A percentile compares a stretch with the other conserved stretches of the same genome.
Conservation (phyloP, 30 jellyfish, hydroid and myxozoan genomes). For the Aurelia sp. region DNA sequence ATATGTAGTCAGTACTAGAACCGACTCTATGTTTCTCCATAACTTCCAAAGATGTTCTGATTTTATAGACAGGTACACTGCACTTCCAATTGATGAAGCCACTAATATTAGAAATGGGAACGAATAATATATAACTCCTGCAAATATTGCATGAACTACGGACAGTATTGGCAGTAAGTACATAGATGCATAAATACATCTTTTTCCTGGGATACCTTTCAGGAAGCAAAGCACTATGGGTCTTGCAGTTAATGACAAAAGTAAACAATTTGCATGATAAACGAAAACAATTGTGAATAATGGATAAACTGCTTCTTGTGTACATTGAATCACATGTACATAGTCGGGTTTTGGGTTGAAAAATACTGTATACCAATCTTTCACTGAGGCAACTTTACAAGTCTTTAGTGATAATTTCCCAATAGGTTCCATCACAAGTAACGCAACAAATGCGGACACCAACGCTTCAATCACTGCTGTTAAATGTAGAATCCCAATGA, state of each 20-base stretch:
- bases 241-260: conserved; percentile 60
- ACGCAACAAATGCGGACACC: conserved; percentile 48
- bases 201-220: conserved; percentile 52
- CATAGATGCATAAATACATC: conserved; percentile 80
- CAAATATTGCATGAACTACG: conserved; percentile 79
- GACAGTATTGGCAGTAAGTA: conserved; percentile 85
- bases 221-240: conserved; percentile 36
- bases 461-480: conserved; percentile 67
- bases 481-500: conserved; percentile 52
- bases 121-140: conserved; percentile 86
- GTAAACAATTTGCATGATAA: conserved; percentile 61
- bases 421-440: conserved; percentile 76
- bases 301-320: conserved; percentile 98
- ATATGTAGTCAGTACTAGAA: conserved; percentile 59
- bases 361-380: conserved; percentile 95
- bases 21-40: conserved; percentile 27
- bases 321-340: conserved; percentile 60
- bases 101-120: conserved; percentile 76
- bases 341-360: conserved; percentile 82
- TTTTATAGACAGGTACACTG: conserved; percentile 65
- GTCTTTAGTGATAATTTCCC: conserved; percentile 65
- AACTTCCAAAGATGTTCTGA: conserved; percentile 11
- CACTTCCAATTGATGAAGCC: conserved; percentile 85
- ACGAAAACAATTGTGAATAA: conserved; percentile 70
- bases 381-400: conserved; percentile 72